A percentile compares a stretch with the other conserved stretches of the same genome.
Conservation (phyloP, 1,140 invertebrate genomes). For the Melitaea cinxia region DNA sequence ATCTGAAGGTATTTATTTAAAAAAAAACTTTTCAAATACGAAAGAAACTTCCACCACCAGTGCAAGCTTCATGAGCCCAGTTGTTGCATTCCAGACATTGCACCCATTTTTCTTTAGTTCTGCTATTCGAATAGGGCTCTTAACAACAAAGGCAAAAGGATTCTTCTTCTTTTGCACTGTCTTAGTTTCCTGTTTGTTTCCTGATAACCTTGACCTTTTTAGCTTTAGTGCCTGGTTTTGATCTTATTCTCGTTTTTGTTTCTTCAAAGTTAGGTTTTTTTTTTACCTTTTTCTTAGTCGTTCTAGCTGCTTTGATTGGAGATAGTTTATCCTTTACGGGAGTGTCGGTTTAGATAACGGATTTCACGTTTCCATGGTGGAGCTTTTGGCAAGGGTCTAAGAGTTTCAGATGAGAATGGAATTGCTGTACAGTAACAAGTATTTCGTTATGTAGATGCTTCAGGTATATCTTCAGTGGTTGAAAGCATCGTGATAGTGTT, state of each 20-base stretch:
- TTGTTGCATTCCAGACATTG: slow-evolving; percentile 41
- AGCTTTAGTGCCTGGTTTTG: slow-evolving; percentile 34
- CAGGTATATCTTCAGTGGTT: slow-evolving; percentile 5
- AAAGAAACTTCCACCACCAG: slow-evolving; percentile 27
- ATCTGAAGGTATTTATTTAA: slow-evolving; percentile 26
- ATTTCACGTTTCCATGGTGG: slow-evolving; percentile 41
- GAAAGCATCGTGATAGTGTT: neutral
- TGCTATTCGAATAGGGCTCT: slow-evolving; percentile 40
- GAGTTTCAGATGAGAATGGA: slow-evolving; percentile 38
- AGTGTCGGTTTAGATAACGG: slow-evolving; percentile 39
- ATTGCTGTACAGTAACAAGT: slow-evolving; percentile 25
- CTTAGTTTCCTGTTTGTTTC: slow-evolving; percentile 36
- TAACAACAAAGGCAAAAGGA: slow-evolving; percentile 37
- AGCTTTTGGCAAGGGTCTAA: slow-evolving; percentile 43
- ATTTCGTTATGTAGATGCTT: slow-evolving; percentile 25
- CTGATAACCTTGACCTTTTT: slow-evolving; percentile 25
- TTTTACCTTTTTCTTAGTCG: slow-evolving; percentile 10
- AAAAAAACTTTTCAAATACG: slow-evolving; percentile 18
- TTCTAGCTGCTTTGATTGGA: neutral
- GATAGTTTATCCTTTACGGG: slow-evolving; percentile 37
- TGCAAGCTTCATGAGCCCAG: slow-evolving; percentile 42
- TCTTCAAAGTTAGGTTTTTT: slow-evolving; percentile 31
- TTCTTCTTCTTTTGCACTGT: slow-evolving; percentile 34
- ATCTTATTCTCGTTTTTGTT: slow-evolving; percentile 32
- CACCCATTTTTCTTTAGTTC: slow-evolving; percentile 39